phyloP scores from a whole-genome alignment of 2,113 vertebrate genomes.

The Cisticola juncidis region DNA sequence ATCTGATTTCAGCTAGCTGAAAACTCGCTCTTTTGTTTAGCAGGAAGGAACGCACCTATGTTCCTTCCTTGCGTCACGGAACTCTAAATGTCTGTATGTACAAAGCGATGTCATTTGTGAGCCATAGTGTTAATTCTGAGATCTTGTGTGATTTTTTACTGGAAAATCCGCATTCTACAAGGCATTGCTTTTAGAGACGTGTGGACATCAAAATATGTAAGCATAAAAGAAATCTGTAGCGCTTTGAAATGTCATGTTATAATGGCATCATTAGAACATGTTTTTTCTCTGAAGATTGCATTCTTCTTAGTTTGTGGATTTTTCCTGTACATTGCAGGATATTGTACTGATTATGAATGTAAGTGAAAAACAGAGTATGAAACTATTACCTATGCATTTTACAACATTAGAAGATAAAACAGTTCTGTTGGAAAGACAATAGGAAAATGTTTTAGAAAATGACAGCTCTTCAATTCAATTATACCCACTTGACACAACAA shows the following conservation, averaged over 20 bases:
- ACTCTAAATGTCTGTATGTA: background rate
- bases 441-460: conserved; percentile 3
- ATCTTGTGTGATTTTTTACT: background rate
- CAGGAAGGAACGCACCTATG: fast-evolving
- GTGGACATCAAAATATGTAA: background rate
- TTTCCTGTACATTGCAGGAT: background rate
- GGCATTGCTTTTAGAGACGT: background rate
- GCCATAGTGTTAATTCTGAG: background rate
- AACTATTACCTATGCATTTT: background rate
- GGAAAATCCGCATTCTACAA: background rate
- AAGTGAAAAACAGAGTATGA: background rate
- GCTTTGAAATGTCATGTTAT: background rate
- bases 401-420: background rate
- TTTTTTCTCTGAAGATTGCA: background rate
- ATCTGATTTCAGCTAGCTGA: background rate
- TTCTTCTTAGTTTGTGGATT: background rate
- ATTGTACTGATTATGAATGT: background rate
- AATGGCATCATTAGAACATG: background rate
- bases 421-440: background rate
- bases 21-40: background rate
- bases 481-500: background rate
- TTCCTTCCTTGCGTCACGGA: background rate
- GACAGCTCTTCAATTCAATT: conserved; percentile 35
- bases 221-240: background rate
- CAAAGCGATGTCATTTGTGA: background rate